Evolutionary conservation across 2,113 vertebrate species (phyloP).

Genomic region (Buteo buteo): DNA sequence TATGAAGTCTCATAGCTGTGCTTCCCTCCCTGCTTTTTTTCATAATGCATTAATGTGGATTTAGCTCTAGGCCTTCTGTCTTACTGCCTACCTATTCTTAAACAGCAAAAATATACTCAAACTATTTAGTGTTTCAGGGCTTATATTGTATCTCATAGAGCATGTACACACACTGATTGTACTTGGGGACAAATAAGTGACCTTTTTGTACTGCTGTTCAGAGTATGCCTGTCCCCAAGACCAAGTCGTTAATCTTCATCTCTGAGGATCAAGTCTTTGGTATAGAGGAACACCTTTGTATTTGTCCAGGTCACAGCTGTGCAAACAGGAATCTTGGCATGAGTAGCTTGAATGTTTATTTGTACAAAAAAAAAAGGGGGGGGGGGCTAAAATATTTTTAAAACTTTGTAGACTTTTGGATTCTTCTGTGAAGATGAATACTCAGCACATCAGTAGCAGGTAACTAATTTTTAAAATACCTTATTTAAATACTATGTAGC

Average conservation of each 20-base stretch:
- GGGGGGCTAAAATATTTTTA: background rate
- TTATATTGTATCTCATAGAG: background rate
- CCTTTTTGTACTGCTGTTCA: background rate
- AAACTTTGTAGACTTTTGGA: background rate
- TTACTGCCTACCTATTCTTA: background rate
- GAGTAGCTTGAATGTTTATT: background rate
- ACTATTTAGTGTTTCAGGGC: background rate
- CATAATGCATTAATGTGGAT: background rate
- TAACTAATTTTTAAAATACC: background rate
- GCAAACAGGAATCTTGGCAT: background rate
- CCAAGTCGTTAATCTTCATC: background rate
- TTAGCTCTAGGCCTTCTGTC: background rate
- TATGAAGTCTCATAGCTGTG: background rate
- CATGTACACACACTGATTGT: fast-evolving
- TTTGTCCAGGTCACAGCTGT: background rate
- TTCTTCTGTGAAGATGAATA: background rate
- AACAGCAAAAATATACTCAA: background rate
- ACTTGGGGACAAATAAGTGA: background rate
- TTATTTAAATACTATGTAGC: background rate
- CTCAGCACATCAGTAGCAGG: background rate
- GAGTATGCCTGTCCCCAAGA: background rate
- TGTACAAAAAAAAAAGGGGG: background rate
- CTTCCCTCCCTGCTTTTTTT: background rate
- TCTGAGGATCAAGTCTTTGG: background rate
- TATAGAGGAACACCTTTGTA: background rate